These are phyloP conservation scores for Labia minor DNA, from an alignment of 2,888 invertebrate genomes.

Conservation along the genomic window DNA sequence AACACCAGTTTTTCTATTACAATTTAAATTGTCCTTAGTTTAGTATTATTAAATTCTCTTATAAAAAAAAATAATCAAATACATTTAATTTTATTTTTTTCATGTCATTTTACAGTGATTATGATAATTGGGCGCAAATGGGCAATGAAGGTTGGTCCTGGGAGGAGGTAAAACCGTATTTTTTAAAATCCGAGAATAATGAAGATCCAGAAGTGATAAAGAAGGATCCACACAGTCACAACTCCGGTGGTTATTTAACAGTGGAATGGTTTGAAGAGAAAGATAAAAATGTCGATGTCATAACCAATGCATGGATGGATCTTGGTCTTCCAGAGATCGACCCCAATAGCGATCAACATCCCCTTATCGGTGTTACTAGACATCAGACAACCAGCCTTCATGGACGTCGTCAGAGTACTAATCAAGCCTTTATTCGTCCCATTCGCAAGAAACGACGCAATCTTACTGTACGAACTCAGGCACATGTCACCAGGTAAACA, in stretches of 20 bases:
- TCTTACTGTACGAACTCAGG: slow-evolving; percentile 41
- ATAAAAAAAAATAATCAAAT: too few species aligned
- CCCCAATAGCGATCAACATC: slow-evolving; percentile 27
- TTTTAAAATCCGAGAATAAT: slow-evolving; percentile 55
- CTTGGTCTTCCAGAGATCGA: slow-evolving; percentile 44
- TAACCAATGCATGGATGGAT: slow-evolving; percentile 51
- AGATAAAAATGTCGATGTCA: slow-evolving; percentile 44
- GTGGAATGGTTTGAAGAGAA: slow-evolving; percentile 53
- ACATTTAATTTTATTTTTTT: too few species aligned
- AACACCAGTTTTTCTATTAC: too few species aligned
- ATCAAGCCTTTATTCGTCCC: slow-evolving; percentile 55
- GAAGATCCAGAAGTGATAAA: slow-evolving; percentile 41
- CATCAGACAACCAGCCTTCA: slow-evolving; percentile 50
- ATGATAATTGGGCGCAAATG: slow-evolving; percentile 51
- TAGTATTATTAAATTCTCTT: too few species aligned
- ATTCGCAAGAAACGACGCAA: slow-evolving; percentile 43
- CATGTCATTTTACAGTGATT: slow-evolving; percentile 39
- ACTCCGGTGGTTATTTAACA: slow-evolving; percentile 49
- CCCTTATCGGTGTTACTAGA: slow-evolving; percentile 49
- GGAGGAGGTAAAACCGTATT: slow-evolving; percentile 55
- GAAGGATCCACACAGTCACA: slow-evolving; percentile 46
- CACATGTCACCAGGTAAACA: slow-evolving; percentile 41
- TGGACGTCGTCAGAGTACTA: slow-evolving; percentile 50
- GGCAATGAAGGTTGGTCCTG: slow-evolving; percentile 56
- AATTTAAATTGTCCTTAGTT: too few species aligned